phyloP scores from a whole-genome alignment of 2,888 invertebrate genomes.

The Agonum fuliginosum region DNA sequence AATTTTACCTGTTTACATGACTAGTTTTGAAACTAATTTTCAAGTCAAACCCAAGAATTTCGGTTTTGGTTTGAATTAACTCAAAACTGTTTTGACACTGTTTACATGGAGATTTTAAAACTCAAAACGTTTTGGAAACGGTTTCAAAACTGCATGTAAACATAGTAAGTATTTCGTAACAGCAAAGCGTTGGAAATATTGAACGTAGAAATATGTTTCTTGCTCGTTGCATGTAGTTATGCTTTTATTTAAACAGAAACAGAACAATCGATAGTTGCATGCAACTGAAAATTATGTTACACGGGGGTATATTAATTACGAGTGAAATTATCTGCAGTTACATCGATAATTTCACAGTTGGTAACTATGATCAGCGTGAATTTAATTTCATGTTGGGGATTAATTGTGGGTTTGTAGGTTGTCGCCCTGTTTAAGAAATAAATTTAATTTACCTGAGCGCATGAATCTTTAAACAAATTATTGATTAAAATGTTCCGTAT shows the following conservation, averaged over 20 bases:
- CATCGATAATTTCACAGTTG: constrained; percentile 36
- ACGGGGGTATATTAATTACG: constrained; percentile 35
- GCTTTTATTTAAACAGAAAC: constrained; percentile 46
- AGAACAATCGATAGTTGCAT: constrained; percentile 35
- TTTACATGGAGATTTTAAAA: too few relatives aligned
- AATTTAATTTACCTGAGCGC: too few relatives aligned
- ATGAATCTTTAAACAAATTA: too few relatives aligned
- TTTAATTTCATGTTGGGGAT: constrained; percentile 27
- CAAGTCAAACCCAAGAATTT: too few relatives aligned
- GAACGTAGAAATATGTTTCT: constrained; percentile 30
- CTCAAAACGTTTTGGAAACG: too few relatives aligned
- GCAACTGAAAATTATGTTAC: constrained; percentile 39
- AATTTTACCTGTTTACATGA: too few relatives aligned
- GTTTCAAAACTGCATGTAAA: too few relatives aligned
- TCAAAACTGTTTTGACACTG: too few relatives aligned
- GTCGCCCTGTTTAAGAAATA: background rate
- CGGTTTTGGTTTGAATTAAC: too few relatives aligned
- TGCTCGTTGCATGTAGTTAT: constrained; percentile 38
- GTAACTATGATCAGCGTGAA: constrained; percentile 16
- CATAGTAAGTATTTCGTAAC: constrained; percentile 25
- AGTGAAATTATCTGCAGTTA: constrained; percentile 39
- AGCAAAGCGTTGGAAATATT: constrained; percentile 22
- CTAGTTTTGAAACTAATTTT: too few relatives aligned
- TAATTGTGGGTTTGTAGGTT: constrained; percentile 14
- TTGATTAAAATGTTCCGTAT: too few relatives aligned